phyloP scores from a whole-genome alignment of 2,113 vertebrate genomes.

The Origma solitaria region DNA sequence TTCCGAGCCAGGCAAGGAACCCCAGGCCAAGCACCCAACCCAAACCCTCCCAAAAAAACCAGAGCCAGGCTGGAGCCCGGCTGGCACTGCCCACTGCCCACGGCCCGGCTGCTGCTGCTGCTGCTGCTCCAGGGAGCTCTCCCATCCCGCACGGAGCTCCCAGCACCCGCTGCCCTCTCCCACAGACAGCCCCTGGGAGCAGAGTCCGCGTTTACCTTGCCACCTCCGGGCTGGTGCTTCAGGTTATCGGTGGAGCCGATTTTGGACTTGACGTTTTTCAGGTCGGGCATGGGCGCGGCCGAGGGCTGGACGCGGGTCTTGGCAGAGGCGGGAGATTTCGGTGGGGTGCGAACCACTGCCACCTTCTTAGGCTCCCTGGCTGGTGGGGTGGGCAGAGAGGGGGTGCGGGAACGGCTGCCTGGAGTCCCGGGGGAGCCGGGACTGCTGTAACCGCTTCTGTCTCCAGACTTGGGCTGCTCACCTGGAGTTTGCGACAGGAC shows the following conservation, averaged over 20 bases:
- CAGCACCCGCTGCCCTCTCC: background rate
- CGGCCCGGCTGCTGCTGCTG: background rate
- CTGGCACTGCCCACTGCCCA: background rate
- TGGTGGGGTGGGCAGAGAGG: conserved; percentile 80
- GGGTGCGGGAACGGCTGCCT: conserved; percentile 81
- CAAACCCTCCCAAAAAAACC: fast-evolving
- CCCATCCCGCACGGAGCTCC: fast-evolving
- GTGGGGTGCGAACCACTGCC: conserved; percentile 91
- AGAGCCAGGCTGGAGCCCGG: background rate
- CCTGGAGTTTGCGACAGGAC: conserved; percentile 15
- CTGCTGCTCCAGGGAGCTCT: background rate
- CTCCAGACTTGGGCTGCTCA: conserved; percentile 82
- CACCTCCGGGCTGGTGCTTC: conserved; percentile 94
- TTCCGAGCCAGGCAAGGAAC: background rate
- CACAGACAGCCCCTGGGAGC: background rate
- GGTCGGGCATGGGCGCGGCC: conserved; percentile 86
- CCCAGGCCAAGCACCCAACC: background rate
- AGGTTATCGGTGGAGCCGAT: conserved; percentile 95
- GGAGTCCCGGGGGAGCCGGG: conserved; percentile 92
- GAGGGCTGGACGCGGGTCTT: conserved; percentile 83
- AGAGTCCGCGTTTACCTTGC: conserved; percentile 76
- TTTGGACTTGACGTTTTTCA: conserved; percentile 92
- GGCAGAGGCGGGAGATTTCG: conserved; percentile 90
- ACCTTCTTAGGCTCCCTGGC: conserved; percentile 91
- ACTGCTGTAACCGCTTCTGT: conserved; percentile 90